A percentile compares a stretch with the other conserved stretches of the same genome.
Conservation (phyloP, 2,113 vertebrate species). For the Irena cyanogastra region DNA sequence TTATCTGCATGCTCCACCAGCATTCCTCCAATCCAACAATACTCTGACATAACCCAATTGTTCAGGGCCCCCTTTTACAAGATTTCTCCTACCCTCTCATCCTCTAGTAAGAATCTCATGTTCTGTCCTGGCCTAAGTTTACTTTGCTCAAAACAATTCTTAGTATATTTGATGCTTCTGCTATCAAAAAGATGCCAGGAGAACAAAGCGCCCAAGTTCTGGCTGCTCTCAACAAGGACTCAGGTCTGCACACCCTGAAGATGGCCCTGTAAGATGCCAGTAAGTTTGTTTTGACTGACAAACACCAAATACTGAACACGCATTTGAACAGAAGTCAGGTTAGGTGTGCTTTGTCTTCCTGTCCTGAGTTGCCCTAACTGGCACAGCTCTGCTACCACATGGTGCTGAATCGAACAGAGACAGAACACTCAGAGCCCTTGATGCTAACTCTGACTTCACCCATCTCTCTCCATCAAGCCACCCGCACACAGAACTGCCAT, state of each 20-base stretch:
- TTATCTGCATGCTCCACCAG: not conserved
- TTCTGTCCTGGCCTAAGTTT: not conserved
- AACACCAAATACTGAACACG: not conserved
- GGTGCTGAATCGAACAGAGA: not conserved
- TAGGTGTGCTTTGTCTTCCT: too few relatives aligned
- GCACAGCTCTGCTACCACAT: not conserved
- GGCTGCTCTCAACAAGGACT: not conserved
- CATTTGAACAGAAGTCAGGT: not conserved
- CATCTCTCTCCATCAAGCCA: not conserved
- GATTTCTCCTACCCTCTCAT: not conserved
- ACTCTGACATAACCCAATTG: not conserved
- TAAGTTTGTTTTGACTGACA: not conserved
- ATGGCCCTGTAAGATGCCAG: not conserved
- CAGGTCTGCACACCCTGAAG: not conserved
- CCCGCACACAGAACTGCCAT: fast-evolving
- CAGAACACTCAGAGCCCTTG: not conserved
- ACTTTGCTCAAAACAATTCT: not conserved
- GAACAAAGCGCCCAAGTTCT: not conserved
- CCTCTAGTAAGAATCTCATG: not conserved
- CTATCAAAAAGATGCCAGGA: not conserved
- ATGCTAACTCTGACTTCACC: not conserved
- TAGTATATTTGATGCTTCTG: fast-evolving
- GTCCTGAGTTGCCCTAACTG: not conserved
- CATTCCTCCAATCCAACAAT: not conserved
- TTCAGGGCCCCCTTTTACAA: not conserved